phyloP scores from a whole-genome alignment of 2,888 invertebrate genomes.

The Capitulum mitella region DNA sequence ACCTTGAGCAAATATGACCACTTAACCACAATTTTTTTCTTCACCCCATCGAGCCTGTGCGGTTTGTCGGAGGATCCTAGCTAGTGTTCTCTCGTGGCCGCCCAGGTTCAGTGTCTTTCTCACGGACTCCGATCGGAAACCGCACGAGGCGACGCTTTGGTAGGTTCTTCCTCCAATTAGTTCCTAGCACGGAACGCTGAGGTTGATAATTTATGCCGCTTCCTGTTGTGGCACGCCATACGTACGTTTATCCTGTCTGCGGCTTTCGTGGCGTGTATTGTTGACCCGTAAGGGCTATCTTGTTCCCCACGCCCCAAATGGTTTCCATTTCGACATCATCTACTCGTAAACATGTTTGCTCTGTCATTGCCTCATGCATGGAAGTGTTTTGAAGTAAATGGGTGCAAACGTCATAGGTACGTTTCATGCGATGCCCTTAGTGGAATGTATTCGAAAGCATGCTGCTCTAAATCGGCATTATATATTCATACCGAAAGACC shows the following conservation, averaged over 20 bases:
- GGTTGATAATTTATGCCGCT: too few relatives aligned
- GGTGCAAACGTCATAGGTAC: too few relatives aligned
- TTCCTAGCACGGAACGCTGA: too few relatives aligned
- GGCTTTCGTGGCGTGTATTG: not conserved
- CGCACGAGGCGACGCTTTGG: not conserved
- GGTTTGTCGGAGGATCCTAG: not conserved
- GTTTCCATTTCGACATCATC: not conserved
- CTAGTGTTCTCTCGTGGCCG: not conserved
- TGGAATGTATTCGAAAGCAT: too few relatives aligned
- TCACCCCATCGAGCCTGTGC: not conserved
- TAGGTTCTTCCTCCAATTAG: not conserved
- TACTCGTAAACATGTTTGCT: not conserved
- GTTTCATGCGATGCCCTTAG: too few relatives aligned
- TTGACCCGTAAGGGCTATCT: not conserved
- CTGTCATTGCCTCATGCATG: too few relatives aligned
- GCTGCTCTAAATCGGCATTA: too few relatives aligned
- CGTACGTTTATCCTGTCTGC: not conserved
- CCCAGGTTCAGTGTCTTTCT: not conserved
- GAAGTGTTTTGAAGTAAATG: too few relatives aligned
- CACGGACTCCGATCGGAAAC: not conserved
- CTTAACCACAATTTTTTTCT: constrained; percentile 1
- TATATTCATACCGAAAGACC: too few relatives aligned
- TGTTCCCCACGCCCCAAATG: not conserved
- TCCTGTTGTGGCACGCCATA: not conserved
- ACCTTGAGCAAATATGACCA: constrained; percentile 15